phyloP scores from a whole-genome alignment of 2,888 invertebrate genomes.

The Iselma pallidipennis region DNA sequence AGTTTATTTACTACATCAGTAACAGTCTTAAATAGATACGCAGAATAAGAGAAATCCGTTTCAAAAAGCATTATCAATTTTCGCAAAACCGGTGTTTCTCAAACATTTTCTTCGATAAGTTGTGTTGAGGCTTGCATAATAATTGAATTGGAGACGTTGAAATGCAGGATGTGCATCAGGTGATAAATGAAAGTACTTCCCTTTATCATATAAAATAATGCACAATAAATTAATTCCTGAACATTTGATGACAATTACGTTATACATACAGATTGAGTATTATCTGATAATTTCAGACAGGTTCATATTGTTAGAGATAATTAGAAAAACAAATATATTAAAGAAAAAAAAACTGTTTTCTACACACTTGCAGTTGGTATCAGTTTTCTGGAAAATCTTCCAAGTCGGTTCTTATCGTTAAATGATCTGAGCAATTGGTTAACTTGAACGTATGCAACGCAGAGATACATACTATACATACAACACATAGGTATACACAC shows the following conservation, averaged over 20 bases:
- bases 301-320: too few relatives aligned
- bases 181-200: slow-evolving; percentile 31
- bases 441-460: background rate
- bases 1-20: too few relatives aligned
- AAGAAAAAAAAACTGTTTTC: too few relatives aligned
- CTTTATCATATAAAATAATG: slow-evolving; percentile 32
- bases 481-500: too few relatives aligned
- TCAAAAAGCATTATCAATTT: too few relatives aligned
- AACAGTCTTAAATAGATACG: too few relatives aligned
- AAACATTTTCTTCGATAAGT: background rate
- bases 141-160: slow-evolving; percentile 8
- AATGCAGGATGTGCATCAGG: slow-evolving; percentile 26
- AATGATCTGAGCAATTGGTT: background rate
- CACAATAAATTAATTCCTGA: slow-evolving; percentile 37
- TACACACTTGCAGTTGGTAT: too few relatives aligned
- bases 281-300: slow-evolving; percentile 16
- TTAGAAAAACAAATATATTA: too few relatives aligned
- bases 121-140: background rate
- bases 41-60: too few relatives aligned
- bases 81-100: too few relatives aligned
- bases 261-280: slow-evolving; percentile 37
- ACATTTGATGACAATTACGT: slow-evolving; percentile 32
- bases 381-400: too few relatives aligned
- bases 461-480: background rate
- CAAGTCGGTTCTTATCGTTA: background rate